Evolutionary conservation across 2,888 invertebrate species (phyloP).

Genomic region (Exocentrus adspersus): DNA sequence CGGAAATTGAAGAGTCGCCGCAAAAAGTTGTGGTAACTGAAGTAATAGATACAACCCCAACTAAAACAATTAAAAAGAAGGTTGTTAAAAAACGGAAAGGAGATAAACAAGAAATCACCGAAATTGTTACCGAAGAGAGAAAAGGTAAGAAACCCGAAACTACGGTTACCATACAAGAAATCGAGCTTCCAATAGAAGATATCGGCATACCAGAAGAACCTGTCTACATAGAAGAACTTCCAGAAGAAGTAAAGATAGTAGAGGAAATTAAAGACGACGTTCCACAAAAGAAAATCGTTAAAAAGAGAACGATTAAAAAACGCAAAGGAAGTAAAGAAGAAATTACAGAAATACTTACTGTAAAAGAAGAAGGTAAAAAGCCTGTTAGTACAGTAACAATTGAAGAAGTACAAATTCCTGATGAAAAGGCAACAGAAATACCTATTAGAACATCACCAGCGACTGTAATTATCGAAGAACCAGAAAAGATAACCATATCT

Average conservation of each 20-base stretch:
- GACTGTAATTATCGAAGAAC: constrained; percentile 45
- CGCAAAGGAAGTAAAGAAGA: constrained; percentile 49
- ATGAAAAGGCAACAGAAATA: constrained; percentile 42
- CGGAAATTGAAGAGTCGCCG: constrained; percentile 56
- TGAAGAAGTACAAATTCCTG: constrained; percentile 45
- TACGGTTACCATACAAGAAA: constrained; percentile 43
- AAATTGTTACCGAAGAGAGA: constrained; percentile 48
- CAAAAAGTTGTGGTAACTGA: constrained; percentile 44
- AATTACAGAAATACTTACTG: constrained; percentile 57
- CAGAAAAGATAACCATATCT: constrained; percentile 49
- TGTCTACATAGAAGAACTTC: constrained; percentile 44
- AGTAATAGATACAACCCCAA: constrained; percentile 40
- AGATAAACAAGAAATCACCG: constrained; percentile 53
- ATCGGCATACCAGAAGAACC: constrained; percentile 30
- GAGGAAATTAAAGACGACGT: constrained; percentile 48
- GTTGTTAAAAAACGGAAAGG: constrained; percentile 50
- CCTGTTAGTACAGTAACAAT: constrained; percentile 59
- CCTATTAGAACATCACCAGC: constrained; percentile 29
- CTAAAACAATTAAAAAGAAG: constrained; percentile 47
- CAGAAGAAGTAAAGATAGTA: constrained; percentile 54
- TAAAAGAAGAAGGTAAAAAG: constrained; percentile 57
- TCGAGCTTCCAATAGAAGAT: constrained; percentile 42
- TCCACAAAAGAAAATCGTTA: constrained; percentile 53
- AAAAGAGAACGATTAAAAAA: constrained; percentile 61
- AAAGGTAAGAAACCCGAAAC: constrained; percentile 46